Evolutionary conservation across 2,797 vertebrate species (phyloP).

Genomic region (Anguilla megastoma): DNA sequence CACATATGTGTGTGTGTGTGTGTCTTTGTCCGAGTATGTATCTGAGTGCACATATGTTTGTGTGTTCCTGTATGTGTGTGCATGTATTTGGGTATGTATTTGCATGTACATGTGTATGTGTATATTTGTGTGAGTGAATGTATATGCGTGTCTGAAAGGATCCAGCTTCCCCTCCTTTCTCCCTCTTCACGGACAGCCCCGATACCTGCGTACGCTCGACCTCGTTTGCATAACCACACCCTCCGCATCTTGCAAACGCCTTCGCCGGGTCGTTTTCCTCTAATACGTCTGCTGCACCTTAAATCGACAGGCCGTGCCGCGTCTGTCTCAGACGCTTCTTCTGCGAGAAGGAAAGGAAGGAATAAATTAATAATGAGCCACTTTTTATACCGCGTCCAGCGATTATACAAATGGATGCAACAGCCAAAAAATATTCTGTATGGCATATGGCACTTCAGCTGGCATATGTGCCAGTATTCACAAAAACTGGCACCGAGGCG

Average conservation of each 20-base stretch:
- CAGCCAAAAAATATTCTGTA: constrained; percentile 92
- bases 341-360: constrained; percentile 73
- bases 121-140: constrained; percentile 4
- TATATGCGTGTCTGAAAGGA: background rate
- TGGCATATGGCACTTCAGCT: constrained; percentile 99
- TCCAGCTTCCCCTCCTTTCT: background rate
- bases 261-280: constrained; percentile 29
- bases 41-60: background rate
- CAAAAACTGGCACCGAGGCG: constrained; percentile 94
- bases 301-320: constrained; percentile 56
- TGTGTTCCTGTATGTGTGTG: constrained; percentile 16
- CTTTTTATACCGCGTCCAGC: constrained; percentile 76
- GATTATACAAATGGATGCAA: constrained; percentile 91
- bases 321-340: constrained; percentile 80
- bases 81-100: background rate
- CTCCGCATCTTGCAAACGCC: background rate
- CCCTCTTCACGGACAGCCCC: background rate
- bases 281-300: constrained; percentile 50
- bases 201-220: background rate
- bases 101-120: background rate
- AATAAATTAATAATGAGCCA: constrained; percentile 87
- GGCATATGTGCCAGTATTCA: constrained; percentile 99
- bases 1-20: background rate
- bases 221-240: constrained; percentile 9
- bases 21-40: constrained; percentile 5